These are phyloP conservation scores for Sesia bembeciformis DNA, from an alignment of 2,888 invertebrate species.

Conservation along the genomic window DNA sequence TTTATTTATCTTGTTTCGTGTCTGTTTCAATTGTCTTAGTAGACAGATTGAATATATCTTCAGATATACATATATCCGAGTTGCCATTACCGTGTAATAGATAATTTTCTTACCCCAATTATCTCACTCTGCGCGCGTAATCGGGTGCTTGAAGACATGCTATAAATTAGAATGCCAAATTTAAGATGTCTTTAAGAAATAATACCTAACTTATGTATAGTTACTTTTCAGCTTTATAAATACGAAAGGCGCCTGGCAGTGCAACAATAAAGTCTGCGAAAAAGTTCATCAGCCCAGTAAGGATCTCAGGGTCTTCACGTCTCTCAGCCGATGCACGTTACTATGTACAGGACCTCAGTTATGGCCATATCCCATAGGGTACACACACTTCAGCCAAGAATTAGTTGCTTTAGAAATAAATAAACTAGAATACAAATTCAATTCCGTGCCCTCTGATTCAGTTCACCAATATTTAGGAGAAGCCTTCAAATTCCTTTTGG, in stretches of 20 bases:
- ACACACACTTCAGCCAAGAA: slow-evolving; percentile 74
- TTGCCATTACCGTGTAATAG: too few relatives aligned
- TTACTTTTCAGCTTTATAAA: slow-evolving; percentile 2
- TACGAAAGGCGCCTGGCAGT: slow-evolving; percentile 26
- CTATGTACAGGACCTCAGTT: slow-evolving; percentile 80
- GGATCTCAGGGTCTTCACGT: slow-evolving; percentile 24
- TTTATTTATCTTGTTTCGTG: too few relatives aligned
- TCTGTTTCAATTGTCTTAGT: too few relatives aligned
- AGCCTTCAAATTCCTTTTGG: slow-evolving; percentile 66
- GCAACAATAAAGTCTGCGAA: slow-evolving; percentile 34
- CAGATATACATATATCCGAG: too few relatives aligned
- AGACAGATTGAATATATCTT: too few relatives aligned
- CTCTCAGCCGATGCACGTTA: slow-evolving; percentile 80
- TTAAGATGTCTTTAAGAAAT: background rate
- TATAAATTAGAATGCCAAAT: too few relatives aligned
- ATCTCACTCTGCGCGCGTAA: too few relatives aligned
- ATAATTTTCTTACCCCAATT: too few relatives aligned
- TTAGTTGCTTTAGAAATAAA: slow-evolving; percentile 71
- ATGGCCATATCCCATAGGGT: slow-evolving; percentile 86
- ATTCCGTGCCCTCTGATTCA: slow-evolving; percentile 37
- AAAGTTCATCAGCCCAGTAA: slow-evolving; percentile 25
- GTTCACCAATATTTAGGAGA: slow-evolving; percentile 40
- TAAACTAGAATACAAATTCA: slow-evolving; percentile 67
- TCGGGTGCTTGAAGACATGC: too few relatives aligned
- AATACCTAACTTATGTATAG: background rate